Evolutionary conservation across 2,113 vertebrate species (phyloP), one percentile per base, ranked within the genome.

Genomic region (Ibidorhyncha struthersii): DNA sequence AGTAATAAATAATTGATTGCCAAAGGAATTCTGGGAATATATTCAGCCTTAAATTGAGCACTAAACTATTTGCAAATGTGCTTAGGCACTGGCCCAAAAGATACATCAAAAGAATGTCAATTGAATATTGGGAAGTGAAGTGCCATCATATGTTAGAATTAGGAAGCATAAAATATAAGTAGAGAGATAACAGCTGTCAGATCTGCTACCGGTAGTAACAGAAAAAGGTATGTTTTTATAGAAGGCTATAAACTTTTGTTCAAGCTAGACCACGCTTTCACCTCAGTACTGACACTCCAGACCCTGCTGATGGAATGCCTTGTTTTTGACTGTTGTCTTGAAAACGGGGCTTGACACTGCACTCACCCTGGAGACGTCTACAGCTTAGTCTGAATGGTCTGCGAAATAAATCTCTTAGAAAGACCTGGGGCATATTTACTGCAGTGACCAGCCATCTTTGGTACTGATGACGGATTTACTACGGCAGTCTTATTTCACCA

Each of bases 1-100:
- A 97, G 92, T 93, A 96, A 97, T 98, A 98, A 98, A 98, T 98
- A 98, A 98, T 98, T 97, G 98, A 98, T 97, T 80, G 93, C 89
- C 80, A 78, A 62, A 95, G 97, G 95, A 98, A 97, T 98, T 97
- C 94, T 97, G 97, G 98, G 98, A 97, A 88, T 97, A 97, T 95
- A 98, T 96, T 97, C 97, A 82, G 92, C 94, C 96, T 97, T 97
- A 95, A 91, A 96, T 89, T 96, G 95, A 96, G 95, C 96, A 96
- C 97, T 97, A 95, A 98, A 95, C 96, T 98, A 93, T 98, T 97
- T 98, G 96, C 97, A 97, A 97, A 97, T 96, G 97, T 97, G 96
- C 97, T 93, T 82, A 96, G 97, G 97, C 97, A 96, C 77, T 87
- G 86, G 77, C 93, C 97, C 96, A 98, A 97, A 98, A 97, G 84